Evolutionary conservation across 2,888 invertebrate species (phyloP).

Genomic region (Spodoptera littoralis): DNA sequence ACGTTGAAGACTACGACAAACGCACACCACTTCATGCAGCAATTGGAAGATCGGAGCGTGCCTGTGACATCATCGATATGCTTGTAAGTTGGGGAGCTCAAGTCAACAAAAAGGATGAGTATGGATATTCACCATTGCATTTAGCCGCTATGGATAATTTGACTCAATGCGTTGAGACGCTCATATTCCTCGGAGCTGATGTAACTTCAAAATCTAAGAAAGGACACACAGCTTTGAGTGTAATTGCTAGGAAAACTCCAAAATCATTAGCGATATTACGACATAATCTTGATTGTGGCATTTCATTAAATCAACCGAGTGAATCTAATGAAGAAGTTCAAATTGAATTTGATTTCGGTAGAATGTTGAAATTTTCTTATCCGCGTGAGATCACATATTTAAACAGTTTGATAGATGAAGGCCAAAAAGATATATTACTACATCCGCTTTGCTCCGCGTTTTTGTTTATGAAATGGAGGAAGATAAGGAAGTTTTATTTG

Average conservation of each 20-base stretch:
- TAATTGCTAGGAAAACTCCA: constrained; percentile 95
- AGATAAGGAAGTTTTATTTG: constrained; percentile 96
- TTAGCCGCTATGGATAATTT: constrained; percentile 95
- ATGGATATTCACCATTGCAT: constrained; percentile 95
- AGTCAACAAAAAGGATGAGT: constrained; percentile 94
- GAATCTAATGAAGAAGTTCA: constrained; percentile 94
- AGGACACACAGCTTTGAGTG: constrained; percentile 94
- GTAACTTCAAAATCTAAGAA: constrained; percentile 95
- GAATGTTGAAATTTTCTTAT: constrained; percentile 94
- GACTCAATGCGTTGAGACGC: constrained; percentile 94
- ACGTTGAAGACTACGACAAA: constrained; percentile 94
- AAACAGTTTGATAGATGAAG: constrained; percentile 95
- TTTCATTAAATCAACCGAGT: constrained; percentile 92
- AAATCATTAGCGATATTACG: constrained; percentile 94
- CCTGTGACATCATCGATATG: constrained; percentile 94
- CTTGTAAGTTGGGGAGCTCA: constrained; percentile 94
- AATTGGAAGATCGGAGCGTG: constrained; percentile 92
- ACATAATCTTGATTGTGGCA: constrained; percentile 93
- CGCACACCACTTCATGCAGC: constrained; percentile 95
- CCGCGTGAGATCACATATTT: constrained; percentile 95
- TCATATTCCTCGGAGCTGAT: constrained; percentile 95
- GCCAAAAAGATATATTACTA: constrained; percentile 95
- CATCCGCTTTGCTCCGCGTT: constrained; percentile 97
- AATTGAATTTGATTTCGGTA: constrained; percentile 94
- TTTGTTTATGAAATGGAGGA: constrained; percentile 96